These are phyloP conservation scores for Myoxocephalus aenaeus DNA, from an alignment of 2,797 vertebrate species.

Conservation along the genomic window DNA sequence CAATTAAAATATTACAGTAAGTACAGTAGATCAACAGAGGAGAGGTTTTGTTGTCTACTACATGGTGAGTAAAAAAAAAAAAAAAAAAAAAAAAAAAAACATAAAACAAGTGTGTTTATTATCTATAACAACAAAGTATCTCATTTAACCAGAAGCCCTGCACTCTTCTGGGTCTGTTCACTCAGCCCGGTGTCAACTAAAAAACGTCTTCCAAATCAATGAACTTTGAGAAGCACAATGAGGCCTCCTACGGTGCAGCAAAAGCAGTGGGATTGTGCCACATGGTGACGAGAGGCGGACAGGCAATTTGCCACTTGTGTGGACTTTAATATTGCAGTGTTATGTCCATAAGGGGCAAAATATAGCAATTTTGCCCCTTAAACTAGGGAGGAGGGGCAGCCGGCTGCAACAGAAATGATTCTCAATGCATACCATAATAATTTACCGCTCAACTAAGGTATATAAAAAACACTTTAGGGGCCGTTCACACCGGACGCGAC, in stretches of 20 bases:
- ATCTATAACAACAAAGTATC: constrained; percentile 68
- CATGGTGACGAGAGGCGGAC: constrained; percentile 58
- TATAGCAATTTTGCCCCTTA: constrained; percentile 34
- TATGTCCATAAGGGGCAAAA: constrained; percentile 33
- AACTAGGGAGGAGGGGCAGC: constrained; percentile 1
- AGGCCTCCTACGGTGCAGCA: constrained; percentile 50
- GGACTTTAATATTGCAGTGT: constrained; percentile 49
- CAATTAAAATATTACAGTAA: constrained; percentile 62
- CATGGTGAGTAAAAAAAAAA: constrained; percentile 6
- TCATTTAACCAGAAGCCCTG: constrained; percentile 24
- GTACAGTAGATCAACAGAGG: constrained; percentile 31
- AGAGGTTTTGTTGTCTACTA: constrained; percentile 26
- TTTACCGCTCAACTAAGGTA: constrained; percentile 9
- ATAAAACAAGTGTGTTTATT: constrained; percentile 57
- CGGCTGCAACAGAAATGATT: neutral
- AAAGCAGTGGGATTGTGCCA: constrained; percentile 29
- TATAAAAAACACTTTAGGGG: constrained; percentile 5
- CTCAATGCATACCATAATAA: constrained; percentile 8
- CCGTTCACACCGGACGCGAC: too few species aligned
- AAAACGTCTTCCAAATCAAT: constrained; percentile 76
- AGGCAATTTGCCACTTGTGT: constrained; percentile 68
- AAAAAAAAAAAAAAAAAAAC: neutral
- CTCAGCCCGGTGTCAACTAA: constrained; percentile 39
- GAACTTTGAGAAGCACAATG: constrained; percentile 63
- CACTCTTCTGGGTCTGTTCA: constrained; percentile 53